Percentiles rank a stretch among this genome's conserved stretches.
phyloP scores from a whole-genome alignment of 2,888 invertebrate genomes.

The Cantharis nigra region DNA sequence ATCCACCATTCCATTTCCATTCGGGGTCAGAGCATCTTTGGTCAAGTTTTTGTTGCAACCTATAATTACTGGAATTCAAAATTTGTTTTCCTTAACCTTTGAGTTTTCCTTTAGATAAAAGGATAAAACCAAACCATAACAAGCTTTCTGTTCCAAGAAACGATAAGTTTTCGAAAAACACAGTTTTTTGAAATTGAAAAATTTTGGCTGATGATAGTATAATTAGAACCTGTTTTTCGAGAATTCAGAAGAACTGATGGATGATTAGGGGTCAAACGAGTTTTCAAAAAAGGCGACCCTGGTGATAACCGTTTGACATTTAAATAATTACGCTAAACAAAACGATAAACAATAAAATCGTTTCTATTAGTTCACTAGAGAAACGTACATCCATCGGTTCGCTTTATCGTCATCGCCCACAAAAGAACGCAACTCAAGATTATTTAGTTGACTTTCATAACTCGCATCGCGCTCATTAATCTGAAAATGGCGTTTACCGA shows the following conservation, averaged over 20 bases:
- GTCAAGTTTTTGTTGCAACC: neutral
- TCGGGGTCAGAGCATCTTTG: no score
- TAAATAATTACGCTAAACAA: neutral
- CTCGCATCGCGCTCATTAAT: neutral
- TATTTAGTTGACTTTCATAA: neutral
- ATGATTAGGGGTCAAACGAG: neutral
- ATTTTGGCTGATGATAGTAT: neutral
- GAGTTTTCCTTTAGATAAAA: neutral
- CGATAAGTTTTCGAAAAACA: neutral
- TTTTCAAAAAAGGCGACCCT: neutral
- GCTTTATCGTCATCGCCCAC: neutral
- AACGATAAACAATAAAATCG: neutral
- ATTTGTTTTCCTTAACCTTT: neutral
- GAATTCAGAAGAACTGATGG: neutral
- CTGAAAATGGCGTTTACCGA: slow-evolving; percentile 3
- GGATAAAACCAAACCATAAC: neutral
- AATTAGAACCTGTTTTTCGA: neutral
- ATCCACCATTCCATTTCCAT: neutral
- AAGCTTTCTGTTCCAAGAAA: neutral
- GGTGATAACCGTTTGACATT: neutral
- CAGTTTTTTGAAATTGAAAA: neutral
- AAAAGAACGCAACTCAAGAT: neutral
- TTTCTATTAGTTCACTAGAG: neutral
- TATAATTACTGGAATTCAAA: neutral
- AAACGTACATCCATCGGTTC: neutral